These are phyloP conservation scores for Agonopterix arenella DNA, from an alignment of 2,888 invertebrate genomes.

Conservation along the genomic window DNA sequence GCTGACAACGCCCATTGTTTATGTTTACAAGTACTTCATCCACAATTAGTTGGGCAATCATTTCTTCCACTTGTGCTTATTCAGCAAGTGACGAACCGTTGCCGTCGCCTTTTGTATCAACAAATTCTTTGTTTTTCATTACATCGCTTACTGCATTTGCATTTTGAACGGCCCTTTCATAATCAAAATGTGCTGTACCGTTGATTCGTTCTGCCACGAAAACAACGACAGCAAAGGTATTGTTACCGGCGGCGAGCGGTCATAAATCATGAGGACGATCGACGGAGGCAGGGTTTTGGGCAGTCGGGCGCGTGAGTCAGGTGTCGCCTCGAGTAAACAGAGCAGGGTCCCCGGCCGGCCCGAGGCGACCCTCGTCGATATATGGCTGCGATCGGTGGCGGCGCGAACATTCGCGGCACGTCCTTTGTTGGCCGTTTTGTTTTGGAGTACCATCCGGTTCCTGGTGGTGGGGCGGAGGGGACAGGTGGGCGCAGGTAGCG, in stretches of 20 bases:
- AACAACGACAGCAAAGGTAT: conserved; percentile 24
- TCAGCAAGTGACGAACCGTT: conserved; percentile 44
- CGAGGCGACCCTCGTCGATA: conserved; percentile 36
- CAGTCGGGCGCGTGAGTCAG: conserved; percentile 46
- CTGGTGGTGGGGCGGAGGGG: conserved; percentile 67
- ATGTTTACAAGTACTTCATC: conserved; percentile 46
- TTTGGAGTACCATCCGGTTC: conserved; percentile 76
- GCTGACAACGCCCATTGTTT: conserved; percentile 45
- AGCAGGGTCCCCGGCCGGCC: conserved; percentile 35
- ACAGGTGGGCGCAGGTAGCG: conserved; percentile 73
- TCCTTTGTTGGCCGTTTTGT: conserved; percentile 76
- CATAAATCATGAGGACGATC: conserved; percentile 21
- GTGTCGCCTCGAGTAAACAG: conserved; percentile 49
- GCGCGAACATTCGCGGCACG: conserved; percentile 73
- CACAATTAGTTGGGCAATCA: conserved; percentile 62
- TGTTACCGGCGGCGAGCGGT: conserved; percentile 15
- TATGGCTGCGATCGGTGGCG: conserved; percentile 44
- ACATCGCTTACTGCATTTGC: conserved; percentile 34
- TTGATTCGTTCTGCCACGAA: conserved; percentile 26
- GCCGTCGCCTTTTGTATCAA: conserved; percentile 35
- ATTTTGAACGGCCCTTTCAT: conserved; percentile 31
- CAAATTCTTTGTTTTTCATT: conserved; percentile 42
- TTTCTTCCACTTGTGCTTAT: conserved; percentile 44
- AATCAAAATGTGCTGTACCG: conserved; percentile 29
- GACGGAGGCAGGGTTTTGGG: conserved; percentile 28